Base-by-base conservation (phyloP, 2,888 invertebrate genomes). In the Parelbella ahira region DNA sequence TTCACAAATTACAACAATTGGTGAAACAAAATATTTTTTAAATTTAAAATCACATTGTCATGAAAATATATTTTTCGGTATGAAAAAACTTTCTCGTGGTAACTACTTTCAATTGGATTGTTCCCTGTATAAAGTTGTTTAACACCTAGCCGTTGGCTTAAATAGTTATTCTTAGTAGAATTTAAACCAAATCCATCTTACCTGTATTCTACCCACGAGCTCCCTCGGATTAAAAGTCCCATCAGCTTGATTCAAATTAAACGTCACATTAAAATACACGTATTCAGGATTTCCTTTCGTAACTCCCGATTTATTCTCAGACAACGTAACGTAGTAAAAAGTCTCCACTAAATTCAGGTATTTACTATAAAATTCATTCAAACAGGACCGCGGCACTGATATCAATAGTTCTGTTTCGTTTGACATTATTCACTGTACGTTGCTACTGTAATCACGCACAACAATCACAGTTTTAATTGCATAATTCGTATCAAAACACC, bases 271-370 rank as follows among this genome's bases (percentile, higher is more conserved):
- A 54, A 84, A 87, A 58, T 68, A 74, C 63, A 80, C 83, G 68
- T 68, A 76, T 50, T 80, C 79, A 36, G 68, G 62, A 56, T 75
- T 80, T 53, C 74, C 75, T 54, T 72, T 72, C 24, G 68, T 49
- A 37, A 66, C 47, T 56, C 63, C 58, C 39, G 69, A 68, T 68
- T 78, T 81, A 58, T 68, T 75, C 64, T 86, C 81, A 43, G 79
- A 67, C 55, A 87, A 62, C 55, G 82, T 84, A 58, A 87, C 87
- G 74, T 76, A 84, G 61, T 87, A 87, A 76, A 87, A 86, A 64
- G 82, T 81, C 79, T 87, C 87, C 45, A 86, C 82, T 60, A 86
- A 75, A 72, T 83, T 86, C 19, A 76, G 69, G 63, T 83, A 84
- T 60, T 80, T 84, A 51, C 60, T 73, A 53, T 78, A 81, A 62